Percentiles rank a stretch among this genome's conserved stretches.
These are phyloP conservation scores for Selenia dentaria DNA, from an alignment of 2,888 invertebrate species.

Conservation along the genomic window DNA sequence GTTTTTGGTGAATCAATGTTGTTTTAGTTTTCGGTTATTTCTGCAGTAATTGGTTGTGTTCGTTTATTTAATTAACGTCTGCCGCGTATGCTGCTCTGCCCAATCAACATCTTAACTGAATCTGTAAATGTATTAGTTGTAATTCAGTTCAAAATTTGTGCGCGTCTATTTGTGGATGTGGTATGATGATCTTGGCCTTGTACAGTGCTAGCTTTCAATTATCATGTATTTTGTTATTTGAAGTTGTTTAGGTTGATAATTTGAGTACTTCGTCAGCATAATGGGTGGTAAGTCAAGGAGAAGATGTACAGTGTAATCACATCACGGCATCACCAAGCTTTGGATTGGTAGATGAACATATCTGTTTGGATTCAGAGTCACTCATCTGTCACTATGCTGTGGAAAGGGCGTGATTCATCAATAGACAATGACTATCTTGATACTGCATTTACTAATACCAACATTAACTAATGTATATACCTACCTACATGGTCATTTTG, in stretches of 20 bases:
- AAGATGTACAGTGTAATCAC: conserved; percentile 34
- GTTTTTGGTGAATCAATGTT: conserved; percentile 73
- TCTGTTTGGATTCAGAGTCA: conserved; percentile 1
- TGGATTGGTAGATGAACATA: neutral
- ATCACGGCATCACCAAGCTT: conserved; percentile 34
- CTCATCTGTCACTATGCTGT: conserved; percentile 5
- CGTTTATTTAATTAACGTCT: conserved; percentile 70
- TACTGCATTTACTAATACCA: too few species aligned
- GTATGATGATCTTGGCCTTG: conserved; percentile 72
- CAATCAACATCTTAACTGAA: conserved; percentile 29
- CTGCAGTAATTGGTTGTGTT: conserved; percentile 62
- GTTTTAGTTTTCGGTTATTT: conserved; percentile 53
- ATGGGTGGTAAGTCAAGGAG: conserved; percentile 72
- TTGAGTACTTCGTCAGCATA: conserved; percentile 53
- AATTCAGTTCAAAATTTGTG: conserved; percentile 25
- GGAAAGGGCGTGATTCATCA: conserved; percentile 11
- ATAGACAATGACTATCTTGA: neutral
- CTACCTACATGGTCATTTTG: too few species aligned
- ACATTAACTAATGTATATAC: too few species aligned
- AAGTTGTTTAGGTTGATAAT: conserved; percentile 53
- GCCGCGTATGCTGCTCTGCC: conserved; percentile 45
- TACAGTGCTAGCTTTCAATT: conserved; percentile 53
- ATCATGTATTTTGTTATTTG: conserved; percentile 39
- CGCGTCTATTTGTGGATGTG: conserved; percentile 37
- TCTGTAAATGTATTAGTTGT: conserved; percentile 25